Conservation (phyloP, 2,797 vertebrate species). For the Fistularia commersonii region DNA sequence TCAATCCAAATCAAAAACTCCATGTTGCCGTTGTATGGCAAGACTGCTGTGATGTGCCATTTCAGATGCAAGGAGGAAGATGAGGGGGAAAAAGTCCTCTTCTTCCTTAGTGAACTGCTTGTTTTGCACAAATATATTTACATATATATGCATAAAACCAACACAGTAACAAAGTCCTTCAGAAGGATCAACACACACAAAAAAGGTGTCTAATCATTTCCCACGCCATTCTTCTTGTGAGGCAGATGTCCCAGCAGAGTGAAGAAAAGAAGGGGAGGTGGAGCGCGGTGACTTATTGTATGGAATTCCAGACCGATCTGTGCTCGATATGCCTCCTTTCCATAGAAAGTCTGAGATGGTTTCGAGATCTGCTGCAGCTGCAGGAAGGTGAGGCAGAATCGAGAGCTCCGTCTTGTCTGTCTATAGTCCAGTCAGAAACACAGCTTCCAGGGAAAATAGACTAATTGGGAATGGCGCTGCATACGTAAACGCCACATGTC, state of each 20-base stretch:
- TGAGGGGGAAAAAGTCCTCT: slow-evolving; percentile 31
- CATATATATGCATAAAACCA: slow-evolving; percentile 6
- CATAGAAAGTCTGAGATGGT: slow-evolving; percentile 52
- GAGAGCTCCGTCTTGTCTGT: slow-evolving; percentile 32
- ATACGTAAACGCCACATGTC: slow-evolving; percentile 17
- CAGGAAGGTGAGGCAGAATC: slow-evolving; percentile 32
- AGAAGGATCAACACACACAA: slow-evolving; percentile 1
- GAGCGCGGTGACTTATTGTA: slow-evolving; percentile 31
- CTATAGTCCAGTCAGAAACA: slow-evolving; percentile 37
- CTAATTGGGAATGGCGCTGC: slow-evolving; percentile 19
- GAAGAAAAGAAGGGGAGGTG: slow-evolving; percentile 24
- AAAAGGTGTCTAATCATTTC: slow-evolving; percentile 12
- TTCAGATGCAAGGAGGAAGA: slow-evolving; percentile 30
- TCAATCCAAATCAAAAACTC: slow-evolving; percentile 41
- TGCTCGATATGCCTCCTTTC: slow-evolving; percentile 34
- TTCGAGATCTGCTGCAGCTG: slow-evolving; percentile 58
- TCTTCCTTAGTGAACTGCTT: slow-evolving; percentile 15
- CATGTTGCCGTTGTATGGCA: slow-evolving; percentile 22
- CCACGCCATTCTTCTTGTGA: not conserved
- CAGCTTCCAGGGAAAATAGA: slow-evolving; percentile 35
- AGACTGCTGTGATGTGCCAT: slow-evolving; percentile 33
- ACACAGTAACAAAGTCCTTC: no score
- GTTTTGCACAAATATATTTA: slow-evolving; percentile 7
- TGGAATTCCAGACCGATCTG: slow-evolving; percentile 2
- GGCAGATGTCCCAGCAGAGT: slow-evolving; percentile 27